Evolutionary conservation across 2,888 invertebrate species (phyloP).

Genomic region (Xestia ashworthii): DNA sequence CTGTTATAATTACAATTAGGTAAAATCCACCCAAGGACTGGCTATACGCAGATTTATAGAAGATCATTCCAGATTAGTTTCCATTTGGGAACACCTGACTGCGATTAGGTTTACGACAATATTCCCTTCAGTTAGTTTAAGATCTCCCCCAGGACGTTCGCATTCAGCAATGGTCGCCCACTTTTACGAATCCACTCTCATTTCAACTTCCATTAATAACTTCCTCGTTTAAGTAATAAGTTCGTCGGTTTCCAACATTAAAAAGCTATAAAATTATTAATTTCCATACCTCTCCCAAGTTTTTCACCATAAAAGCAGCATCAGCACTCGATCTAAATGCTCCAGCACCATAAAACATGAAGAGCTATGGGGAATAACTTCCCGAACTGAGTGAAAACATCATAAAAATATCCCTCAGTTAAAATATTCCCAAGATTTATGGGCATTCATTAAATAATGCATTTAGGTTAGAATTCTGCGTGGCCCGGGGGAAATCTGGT

Average conservation of each 20-base stretch:
- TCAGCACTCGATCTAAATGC: slow-evolving; percentile 53
- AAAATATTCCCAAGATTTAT: slow-evolving; percentile 63
- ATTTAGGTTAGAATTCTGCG: slow-evolving; percentile 56
- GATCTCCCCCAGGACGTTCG: slow-evolving; percentile 19
- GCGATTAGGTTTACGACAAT: not conserved
- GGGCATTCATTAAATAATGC: slow-evolving; percentile 64
- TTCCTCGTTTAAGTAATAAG: slow-evolving; percentile 51
- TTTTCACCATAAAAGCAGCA: slow-evolving; percentile 57
- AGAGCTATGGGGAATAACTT: slow-evolving; percentile 60
- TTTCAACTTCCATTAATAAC: slow-evolving; percentile 43
- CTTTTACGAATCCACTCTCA: slow-evolving; percentile 14
- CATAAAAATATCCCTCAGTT: slow-evolving; percentile 63
- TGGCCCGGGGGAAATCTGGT: slow-evolving; percentile 62
- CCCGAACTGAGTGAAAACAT: slow-evolving; percentile 61
- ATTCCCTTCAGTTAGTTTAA: not conserved
- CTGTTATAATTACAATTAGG: not conserved
- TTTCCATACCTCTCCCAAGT: slow-evolving; percentile 54
- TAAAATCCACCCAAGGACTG: not conserved
- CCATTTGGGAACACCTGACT: not conserved
- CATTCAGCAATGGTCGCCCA: not conserved
- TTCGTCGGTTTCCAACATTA: slow-evolving; percentile 48
- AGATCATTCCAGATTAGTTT: not conserved
- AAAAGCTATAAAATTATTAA: slow-evolving; percentile 60
- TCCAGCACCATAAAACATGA: slow-evolving; percentile 59
- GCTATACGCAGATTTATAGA: not conserved